Percentiles rank a stretch among this genome's conserved stretches.
phyloP scores from a whole-genome alignment of 2,797 vertebrate genomes.

The Acropternis orthonyx region DNA sequence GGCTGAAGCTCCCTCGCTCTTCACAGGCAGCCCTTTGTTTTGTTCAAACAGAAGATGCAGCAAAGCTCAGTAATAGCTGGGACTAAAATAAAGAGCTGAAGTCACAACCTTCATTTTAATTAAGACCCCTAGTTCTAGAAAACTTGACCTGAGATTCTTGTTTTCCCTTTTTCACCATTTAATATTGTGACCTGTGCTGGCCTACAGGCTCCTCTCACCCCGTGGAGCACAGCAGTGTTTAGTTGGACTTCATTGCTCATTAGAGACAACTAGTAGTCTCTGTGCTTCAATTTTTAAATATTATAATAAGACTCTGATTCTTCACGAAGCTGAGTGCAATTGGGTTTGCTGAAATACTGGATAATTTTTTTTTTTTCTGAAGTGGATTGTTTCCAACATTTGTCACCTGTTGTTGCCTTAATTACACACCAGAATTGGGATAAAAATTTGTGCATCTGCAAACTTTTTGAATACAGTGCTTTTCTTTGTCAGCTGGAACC shows the following conservation, averaged over 20 bases:
- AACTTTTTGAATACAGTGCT: not conserved
- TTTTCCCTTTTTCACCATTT: not conserved
- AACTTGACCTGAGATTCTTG: not conserved
- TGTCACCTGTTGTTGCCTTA: not conserved
- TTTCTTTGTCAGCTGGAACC: not conserved
- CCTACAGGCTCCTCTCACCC: not conserved
- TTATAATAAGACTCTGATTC: not conserved
- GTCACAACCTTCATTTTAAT: constrained; percentile 21
- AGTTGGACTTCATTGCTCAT: not conserved
- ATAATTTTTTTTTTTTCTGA: not conserved
- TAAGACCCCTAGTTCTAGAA: not conserved
- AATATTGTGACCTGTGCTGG: not conserved
- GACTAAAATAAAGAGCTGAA: not conserved
- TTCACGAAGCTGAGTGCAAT: not conserved
- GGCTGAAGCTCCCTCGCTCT: accelerated
- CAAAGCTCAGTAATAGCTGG: not conserved
- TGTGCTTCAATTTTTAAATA: not conserved
- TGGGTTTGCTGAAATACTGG: not conserved
- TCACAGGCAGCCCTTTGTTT: not conserved
- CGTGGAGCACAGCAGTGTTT: not conserved
- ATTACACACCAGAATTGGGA: not conserved
- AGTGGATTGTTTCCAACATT: not conserved
- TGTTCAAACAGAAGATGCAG: not conserved
- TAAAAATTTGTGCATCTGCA: not conserved
- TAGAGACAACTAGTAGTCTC: not conserved